Evolutionary conservation across 2,113 vertebrate species (phyloP).

Genomic region (Eulemur rufifrons): DNA sequence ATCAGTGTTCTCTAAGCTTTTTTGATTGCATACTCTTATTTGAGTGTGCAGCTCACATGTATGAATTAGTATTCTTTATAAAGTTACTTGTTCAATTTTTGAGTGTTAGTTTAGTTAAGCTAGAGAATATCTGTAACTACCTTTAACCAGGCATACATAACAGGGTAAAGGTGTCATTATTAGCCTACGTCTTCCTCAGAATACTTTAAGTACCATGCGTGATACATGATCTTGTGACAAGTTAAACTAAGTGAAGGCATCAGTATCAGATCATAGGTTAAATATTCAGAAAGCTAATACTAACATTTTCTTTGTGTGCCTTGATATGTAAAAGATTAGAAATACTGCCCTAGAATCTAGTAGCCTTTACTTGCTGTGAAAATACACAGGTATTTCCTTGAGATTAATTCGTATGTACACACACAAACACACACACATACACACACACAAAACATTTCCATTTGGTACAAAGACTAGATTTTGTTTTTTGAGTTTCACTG

Average conservation of each 20-base stretch:
- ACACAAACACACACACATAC: too few species aligned
- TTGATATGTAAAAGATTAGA: slow-evolving; percentile 48
- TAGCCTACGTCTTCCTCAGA: slow-evolving; percentile 12
- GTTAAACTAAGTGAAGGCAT: slow-evolving; percentile 8
- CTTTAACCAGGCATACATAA: not conserved
- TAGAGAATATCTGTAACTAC: not conserved
- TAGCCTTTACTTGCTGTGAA: slow-evolving; percentile 35
- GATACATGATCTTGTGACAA: not conserved
- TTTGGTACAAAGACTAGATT: not conserved
- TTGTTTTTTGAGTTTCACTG: not conserved
- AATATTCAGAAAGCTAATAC: slow-evolving; percentile 44
- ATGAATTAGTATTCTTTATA: not conserved
- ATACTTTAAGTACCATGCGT: not conserved
- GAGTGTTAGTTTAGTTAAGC: slow-evolving; percentile 43
- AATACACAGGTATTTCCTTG: not conserved
- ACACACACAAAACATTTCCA: not conserved
- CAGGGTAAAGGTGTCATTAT: not conserved
- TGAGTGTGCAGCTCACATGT: not conserved
- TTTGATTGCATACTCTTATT: not conserved
- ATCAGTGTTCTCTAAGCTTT: not conserved
- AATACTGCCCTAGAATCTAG: not conserved
- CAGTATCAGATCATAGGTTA: not conserved
- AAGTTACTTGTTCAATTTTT: slow-evolving; percentile 8
- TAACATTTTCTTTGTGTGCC: slow-evolving; percentile 17
- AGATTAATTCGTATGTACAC: not conserved